These are phyloP conservation scores for Galemys pyrenaicus DNA, from an alignment of 2,113 vertebrate genomes.

Conservation along the genomic window DNA sequence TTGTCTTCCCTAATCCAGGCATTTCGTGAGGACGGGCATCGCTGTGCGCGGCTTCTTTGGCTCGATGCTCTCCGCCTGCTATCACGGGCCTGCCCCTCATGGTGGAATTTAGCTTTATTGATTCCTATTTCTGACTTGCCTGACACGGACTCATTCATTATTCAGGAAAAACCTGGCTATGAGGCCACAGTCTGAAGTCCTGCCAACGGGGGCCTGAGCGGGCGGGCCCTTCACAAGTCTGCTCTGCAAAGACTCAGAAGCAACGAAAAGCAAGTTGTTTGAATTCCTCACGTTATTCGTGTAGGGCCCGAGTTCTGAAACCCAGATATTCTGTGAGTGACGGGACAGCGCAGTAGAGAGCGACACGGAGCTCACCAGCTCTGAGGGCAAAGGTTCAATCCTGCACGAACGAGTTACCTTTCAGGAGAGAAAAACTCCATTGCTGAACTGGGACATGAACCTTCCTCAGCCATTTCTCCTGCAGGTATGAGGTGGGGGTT, in stretches of 20 bases:
- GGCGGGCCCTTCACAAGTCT: background rate
- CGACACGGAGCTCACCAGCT: background rate
- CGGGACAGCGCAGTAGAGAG: background rate
- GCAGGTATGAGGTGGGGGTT: rapidly evolving
- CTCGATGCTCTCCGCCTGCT: background rate
- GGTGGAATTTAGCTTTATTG: conserved; percentile 51
- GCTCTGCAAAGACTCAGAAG: conserved; percentile 32
- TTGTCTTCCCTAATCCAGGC: background rate
- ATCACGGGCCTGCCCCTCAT: background rate
- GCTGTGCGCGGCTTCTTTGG: background rate
- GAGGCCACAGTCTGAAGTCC: background rate
- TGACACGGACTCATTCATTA: conserved; percentile 57
- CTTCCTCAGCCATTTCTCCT: background rate
- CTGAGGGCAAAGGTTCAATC: background rate
- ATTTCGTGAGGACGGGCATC: background rate
- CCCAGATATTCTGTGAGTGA: background rate
- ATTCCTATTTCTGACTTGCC: conserved; percentile 67
- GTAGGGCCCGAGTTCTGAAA: background rate
- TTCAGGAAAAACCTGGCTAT: conserved; percentile 66
- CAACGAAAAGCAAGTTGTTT: background rate
- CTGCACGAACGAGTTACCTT: background rate
- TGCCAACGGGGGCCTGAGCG: conserved; percentile 41
- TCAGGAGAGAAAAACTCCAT: background rate
- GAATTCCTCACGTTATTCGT: background rate
- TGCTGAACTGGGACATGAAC: background rate